Conservation (phyloP, 2,113 vertebrate genomes). For the Bos indicus region DNA sequence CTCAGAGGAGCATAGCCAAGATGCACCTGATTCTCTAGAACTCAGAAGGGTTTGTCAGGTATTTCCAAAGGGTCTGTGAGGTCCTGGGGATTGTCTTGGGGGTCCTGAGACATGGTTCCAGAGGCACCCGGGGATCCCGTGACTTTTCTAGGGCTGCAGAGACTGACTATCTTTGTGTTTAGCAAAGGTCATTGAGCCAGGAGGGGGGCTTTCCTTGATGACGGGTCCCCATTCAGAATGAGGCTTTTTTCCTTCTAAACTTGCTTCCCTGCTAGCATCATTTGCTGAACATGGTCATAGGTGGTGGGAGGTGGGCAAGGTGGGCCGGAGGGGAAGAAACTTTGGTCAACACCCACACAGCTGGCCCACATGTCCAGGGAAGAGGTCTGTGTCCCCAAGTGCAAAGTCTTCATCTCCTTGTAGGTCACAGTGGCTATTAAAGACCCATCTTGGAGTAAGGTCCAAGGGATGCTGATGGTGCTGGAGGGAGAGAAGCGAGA, state of each 20-base stretch:
- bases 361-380: background rate
- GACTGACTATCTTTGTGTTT: background rate
- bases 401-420: background rate
- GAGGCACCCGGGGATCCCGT: background rate
- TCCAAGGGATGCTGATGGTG: background rate
- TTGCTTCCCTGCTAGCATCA: background rate
- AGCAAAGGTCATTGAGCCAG: background rate
- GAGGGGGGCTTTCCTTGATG: background rate
- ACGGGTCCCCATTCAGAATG: background rate
- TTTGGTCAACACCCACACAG: background rate
- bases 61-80: background rate
- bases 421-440: background rate
- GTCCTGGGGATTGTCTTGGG: background rate
- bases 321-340: fast-evolving
- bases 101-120: background rate
- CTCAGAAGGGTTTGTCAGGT: background rate
- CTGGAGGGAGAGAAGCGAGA: background rate
- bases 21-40: background rate
- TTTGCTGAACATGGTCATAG: background rate
- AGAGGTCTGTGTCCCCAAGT: background rate
- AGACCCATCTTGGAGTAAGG: background rate
- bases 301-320: background rate
- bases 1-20: background rate
- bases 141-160: background rate
- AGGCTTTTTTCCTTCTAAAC: background rate